phyloP scores from a whole-genome alignment of 2,113 vertebrate genomes.

The Meriones unguiculatus region DNA sequence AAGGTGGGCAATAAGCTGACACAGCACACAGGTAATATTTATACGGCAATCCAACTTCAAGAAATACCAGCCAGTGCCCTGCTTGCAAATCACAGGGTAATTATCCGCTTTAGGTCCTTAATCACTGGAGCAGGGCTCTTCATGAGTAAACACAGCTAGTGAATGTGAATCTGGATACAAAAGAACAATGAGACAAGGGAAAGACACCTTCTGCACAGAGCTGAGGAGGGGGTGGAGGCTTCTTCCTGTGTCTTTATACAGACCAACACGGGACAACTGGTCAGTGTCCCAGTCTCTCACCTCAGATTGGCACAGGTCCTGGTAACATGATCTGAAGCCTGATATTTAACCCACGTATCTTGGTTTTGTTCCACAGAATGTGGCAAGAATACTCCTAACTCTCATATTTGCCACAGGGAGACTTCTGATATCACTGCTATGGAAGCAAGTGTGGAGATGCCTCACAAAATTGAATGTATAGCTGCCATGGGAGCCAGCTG shows the following conservation, averaged over 20 bases:
- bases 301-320: background rate
- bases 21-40: conserved; percentile 80
- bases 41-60: conserved; percentile 53
- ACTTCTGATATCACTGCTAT: background rate
- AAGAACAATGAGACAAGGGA: conserved; percentile 21
- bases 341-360: background rate
- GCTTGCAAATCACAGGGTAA: conserved; percentile 79
- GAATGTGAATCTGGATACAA: conserved; percentile 40
- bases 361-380: background rate
- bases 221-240: background rate
- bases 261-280: background rate
- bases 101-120: conserved; percentile 77
- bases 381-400: background rate
- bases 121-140: conserved; percentile 75
- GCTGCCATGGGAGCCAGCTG: background rate
- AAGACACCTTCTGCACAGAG: background rate
- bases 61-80: conserved; percentile 69
- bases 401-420: background rate
- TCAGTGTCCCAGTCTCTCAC: background rate
- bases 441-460: background rate
- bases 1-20: conserved; percentile 81
- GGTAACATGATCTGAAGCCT: background rate
- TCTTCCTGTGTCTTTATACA: background rate
- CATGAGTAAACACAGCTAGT: conserved; percentile 71
- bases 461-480: background rate